Base-by-base conservation (phyloP, 2,113 vertebrate genomes). In the Mormyrus iriodes region DNA sequence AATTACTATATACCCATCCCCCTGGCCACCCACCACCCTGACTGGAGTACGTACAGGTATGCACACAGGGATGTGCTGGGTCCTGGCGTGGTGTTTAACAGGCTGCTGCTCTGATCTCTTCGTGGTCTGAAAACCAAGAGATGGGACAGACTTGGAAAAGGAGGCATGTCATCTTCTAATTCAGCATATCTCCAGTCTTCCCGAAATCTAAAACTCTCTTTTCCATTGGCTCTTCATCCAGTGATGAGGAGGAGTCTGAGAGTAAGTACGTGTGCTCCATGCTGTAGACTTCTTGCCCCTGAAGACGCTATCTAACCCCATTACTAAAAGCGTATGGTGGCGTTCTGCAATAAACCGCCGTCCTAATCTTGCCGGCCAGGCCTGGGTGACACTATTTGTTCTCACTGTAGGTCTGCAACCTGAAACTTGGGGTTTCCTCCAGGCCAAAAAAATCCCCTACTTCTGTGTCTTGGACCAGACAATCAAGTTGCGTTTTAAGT, bases 161-260 rank as follows among this genome's bases (percentile, higher is more conserved):
- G 89, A 95, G 96, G 91, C 94, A 93, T 93, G 96, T 97, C 94
- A 96, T 96, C 95, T 97, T 97, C 96, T 97, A 97, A 94, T 92
- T 97, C 96, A 97, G 93, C 95, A 94, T 98, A 93, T 97, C 96
- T 93, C 96, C 96, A 13, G 94, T 97, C 94, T 95, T 97, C 93
- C 95, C 96, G 94, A 97, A 97, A 95, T 96, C 96, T 96, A 97
- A 96, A 97, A 96, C 94, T 94, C 93, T 96, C 93, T 97, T 97
- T 97, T 95, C 96, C 95, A 92, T 97, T 95, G 96, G 95, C 96
- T 97, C 96, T 94, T 97, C 95, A 94, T 96, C 96, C 94, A 96
- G 96, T 94, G 97, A 96, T 93, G 97, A 97, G 1, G 96, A 97
- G 92, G 95, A 96, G 94, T 92, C 94, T 91, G 96, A 94, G 95